Evolutionary conservation across 2,797 vertebrate genomes (phyloP).

Genomic region (Salmo trutta): DNA sequence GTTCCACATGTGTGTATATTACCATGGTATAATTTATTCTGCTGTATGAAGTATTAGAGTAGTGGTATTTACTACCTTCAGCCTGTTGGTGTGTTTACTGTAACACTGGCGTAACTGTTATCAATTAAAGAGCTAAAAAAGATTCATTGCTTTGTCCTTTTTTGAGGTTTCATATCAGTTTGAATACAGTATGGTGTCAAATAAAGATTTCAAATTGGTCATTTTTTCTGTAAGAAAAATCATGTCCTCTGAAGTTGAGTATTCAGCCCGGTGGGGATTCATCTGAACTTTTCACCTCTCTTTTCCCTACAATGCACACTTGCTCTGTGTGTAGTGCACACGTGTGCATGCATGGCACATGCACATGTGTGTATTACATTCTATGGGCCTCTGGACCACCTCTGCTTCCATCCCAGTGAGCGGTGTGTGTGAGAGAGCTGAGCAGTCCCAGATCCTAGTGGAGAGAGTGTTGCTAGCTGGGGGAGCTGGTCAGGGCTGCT

Average conservation of each 20-base stretch:
- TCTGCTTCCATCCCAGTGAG: slow-evolving; percentile 25
- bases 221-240: background rate
- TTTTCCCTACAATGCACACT: background rate
- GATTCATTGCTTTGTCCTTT: slow-evolving; percentile 5
- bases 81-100: slow-evolving; percentile 99
- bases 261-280: background rate
- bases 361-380: slow-evolving; percentile 44
- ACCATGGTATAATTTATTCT: slow-evolving; percentile 99
- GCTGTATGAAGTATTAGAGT: slow-evolving; percentile 98
- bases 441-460: slow-evolving; percentile 42
- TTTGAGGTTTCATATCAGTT: slow-evolving; percentile 1
- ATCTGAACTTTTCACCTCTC: background rate
- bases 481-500: slow-evolving; percentile 41
- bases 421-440: background rate
- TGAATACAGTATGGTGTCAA: background rate
- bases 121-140: slow-evolving; percentile 91
- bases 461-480: slow-evolving; percentile 54
- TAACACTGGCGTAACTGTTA: slow-evolving; percentile 99
- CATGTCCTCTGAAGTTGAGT: background rate
- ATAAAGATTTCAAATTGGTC: background rate
- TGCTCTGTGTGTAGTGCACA: background rate
- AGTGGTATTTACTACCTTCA: slow-evolving; percentile 99
- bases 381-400: slow-evolving; percentile 21
- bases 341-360: background rate
- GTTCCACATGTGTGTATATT: slow-evolving; percentile 89